These are phyloP conservation scores for Macaria notata DNA, from an alignment of 2,888 invertebrate species.

Conservation along the genomic window DNA sequence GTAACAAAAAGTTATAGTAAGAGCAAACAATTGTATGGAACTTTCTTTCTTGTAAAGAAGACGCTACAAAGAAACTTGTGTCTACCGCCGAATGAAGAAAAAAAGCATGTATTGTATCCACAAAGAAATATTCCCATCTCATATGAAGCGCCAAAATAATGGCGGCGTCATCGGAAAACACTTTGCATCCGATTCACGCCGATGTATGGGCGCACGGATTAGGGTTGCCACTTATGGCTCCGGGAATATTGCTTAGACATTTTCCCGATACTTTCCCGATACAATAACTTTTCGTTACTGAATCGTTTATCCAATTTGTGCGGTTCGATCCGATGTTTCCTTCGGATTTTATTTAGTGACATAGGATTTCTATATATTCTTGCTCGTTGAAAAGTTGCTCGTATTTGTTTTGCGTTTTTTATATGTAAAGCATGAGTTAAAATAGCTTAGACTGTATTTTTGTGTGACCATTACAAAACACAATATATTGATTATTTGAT, in stretches of 20 bases:
- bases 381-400: neutral
- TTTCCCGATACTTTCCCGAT: slow-evolving; percentile 15
- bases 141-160: slow-evolving; percentile 34
- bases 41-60: too few relatives aligned
- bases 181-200: slow-evolving; percentile 44
- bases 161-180: slow-evolving; percentile 48
- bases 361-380: neutral
- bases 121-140: slow-evolving; percentile 7
- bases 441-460: too few relatives aligned
- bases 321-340: slow-evolving; percentile 4
- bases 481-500: too few relatives aligned
- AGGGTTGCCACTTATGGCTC: slow-evolving; percentile 26
- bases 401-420: too few relatives aligned
- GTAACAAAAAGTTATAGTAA: too few relatives aligned
- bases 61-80: too few relatives aligned
- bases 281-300: slow-evolving; percentile 18
- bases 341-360: slow-evolving; percentile 5
- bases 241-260: slow-evolving; percentile 9
- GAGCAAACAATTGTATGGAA: too few relatives aligned
- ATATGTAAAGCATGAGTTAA: too few relatives aligned
- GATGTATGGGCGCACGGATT: slow-evolving; percentile 15
- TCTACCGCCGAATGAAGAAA: neutral
- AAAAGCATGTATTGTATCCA: neutral
- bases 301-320: slow-evolving; percentile 16
- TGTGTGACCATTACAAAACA: too few relatives aligned